Conservation (phyloP, 2,888 invertebrate genomes). For the Aphodius sticticus region DNA sequence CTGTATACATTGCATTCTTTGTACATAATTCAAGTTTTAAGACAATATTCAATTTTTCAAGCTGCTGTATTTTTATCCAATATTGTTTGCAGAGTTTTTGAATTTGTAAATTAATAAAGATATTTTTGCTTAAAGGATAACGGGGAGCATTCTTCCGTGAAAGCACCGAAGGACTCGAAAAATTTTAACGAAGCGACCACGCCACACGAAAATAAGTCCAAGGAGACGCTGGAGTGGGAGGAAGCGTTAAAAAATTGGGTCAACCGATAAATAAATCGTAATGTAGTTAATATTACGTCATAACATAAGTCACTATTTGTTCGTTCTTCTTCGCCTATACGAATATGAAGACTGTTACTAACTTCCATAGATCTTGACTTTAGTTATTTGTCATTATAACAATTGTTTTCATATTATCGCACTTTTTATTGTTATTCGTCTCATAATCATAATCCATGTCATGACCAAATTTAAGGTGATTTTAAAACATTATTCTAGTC, state of each 20-base stretch:
- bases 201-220: slow-evolving; percentile 49
- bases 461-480: neutral
- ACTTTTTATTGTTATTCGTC: neutral
- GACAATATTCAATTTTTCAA: too few relatives aligned
- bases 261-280: slow-evolving; percentile 64
- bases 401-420: neutral
- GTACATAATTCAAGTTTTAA: too few relatives aligned
- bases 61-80: too few relatives aligned
- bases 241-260: slow-evolving; percentile 73
- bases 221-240: slow-evolving; percentile 65
- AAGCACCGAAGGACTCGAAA: slow-evolving; percentile 28
- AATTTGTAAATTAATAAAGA: slow-evolving; percentile 8
- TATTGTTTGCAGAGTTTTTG: too few relatives aligned
- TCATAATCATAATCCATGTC: neutral
- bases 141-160: slow-evolving; percentile 15
- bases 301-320: neutral
- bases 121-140: slow-evolving; percentile 15
- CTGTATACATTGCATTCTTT: too few relatives aligned
- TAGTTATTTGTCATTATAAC: neutral
- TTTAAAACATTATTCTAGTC: neutral
- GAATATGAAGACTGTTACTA: slow-evolving; percentile 4
- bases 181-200: slow-evolving; percentile 25
- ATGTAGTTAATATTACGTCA: neutral
- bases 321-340: neutral
- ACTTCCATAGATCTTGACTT: neutral